Percentiles rank a stretch among this genome's conserved stretches.
Conservation (phyloP, 2,797 vertebrate species). For the Rhinatrema bivittatum region DNA sequence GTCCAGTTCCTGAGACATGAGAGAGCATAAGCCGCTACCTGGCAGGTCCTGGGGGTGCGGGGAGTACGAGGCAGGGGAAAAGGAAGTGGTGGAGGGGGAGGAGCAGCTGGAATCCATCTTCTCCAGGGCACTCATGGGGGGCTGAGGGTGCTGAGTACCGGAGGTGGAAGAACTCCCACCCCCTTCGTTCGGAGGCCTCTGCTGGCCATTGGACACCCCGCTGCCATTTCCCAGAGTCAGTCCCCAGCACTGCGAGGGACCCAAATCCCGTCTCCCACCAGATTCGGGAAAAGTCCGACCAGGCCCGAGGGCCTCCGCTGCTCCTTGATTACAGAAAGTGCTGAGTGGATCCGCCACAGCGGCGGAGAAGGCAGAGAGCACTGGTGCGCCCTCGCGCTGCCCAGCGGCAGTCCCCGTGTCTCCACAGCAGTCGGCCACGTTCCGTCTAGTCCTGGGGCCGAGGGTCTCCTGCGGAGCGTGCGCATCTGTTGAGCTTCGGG, state of each 20-base stretch:
- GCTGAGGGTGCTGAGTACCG: conserved; percentile 21
- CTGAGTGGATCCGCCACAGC: neutral
- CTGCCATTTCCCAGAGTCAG: conserved; percentile 47
- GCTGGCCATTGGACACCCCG: conserved; percentile 27
- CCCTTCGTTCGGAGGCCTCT: conserved; percentile 22
- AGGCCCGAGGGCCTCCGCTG: neutral
- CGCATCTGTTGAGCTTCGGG: too few species aligned
- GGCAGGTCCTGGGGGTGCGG: conserved; percentile 39
- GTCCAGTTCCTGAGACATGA: conserved; percentile 43
- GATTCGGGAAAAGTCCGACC: neutral
- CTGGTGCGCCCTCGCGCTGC: neutral
- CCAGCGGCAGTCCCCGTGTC: neutral
- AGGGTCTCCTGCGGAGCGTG: neutral
- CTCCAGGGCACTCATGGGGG: conserved; percentile 12
- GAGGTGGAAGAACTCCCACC: conserved; percentile 18
- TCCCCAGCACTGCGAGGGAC: conserved; percentile 2
- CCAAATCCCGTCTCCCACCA: conserved; percentile 4
- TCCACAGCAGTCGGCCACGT: too few species aligned
- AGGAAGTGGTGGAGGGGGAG: conserved; percentile 62
- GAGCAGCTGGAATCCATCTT: conserved; percentile 38
- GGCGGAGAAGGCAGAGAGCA: neutral
- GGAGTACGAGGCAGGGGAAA: conserved; percentile 64
- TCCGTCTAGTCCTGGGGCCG: too few species aligned
- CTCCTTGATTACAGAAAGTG: neutral
- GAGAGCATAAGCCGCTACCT: conserved; percentile 24